phyloP scores from a whole-genome alignment of 2,797 vertebrate species.

The Odontamblyopus lacepedii region DNA sequence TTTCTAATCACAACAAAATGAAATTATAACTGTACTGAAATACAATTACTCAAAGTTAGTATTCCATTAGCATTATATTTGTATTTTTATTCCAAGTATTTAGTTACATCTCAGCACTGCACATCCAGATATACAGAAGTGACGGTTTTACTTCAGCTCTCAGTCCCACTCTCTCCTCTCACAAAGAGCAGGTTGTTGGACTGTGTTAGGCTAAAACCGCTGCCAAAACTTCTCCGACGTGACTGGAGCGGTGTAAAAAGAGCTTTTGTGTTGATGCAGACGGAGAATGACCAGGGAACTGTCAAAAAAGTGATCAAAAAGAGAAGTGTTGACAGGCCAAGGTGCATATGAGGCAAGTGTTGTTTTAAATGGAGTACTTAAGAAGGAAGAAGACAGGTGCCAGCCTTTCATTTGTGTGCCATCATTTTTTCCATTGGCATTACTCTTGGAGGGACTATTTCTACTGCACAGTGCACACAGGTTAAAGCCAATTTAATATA shows the following conservation, averaged over 20 bases:
- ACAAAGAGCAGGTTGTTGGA: slow-evolving; percentile 62
- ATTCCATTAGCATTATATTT: too few species aligned
- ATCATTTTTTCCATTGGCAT: slow-evolving; percentile 9
- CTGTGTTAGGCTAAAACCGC: slow-evolving; percentile 30
- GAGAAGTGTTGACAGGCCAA: slow-evolving; percentile 19
- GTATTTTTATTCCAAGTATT: too few species aligned
- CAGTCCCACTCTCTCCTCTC: slow-evolving; percentile 42
- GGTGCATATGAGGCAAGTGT: slow-evolving; percentile 12
- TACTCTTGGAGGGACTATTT: not conserved
- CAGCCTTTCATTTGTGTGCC: slow-evolving; percentile 1
- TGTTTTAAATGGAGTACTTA: slow-evolving; percentile 6
- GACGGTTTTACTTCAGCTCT: slow-evolving; percentile 53
- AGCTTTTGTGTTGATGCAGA: slow-evolving; percentile 43
- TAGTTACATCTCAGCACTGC: not conserved
- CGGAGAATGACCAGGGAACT: slow-evolving; percentile 45
- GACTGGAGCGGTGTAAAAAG: slow-evolving; percentile 48
- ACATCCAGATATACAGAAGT: slow-evolving; percentile 54
- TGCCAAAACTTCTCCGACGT: slow-evolving; percentile 42
- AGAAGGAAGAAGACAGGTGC: slow-evolving; percentile 5
- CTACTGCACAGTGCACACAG: not conserved
- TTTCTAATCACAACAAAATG: too few species aligned
- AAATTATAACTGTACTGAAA: too few species aligned
- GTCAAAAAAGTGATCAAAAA: slow-evolving; percentile 31
- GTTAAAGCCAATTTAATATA: not conserved
- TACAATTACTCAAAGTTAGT: too few species aligned